Evolutionary conservation across 2,797 vertebrate species (phyloP).

Genomic region (Xerus rutilus): DNA sequence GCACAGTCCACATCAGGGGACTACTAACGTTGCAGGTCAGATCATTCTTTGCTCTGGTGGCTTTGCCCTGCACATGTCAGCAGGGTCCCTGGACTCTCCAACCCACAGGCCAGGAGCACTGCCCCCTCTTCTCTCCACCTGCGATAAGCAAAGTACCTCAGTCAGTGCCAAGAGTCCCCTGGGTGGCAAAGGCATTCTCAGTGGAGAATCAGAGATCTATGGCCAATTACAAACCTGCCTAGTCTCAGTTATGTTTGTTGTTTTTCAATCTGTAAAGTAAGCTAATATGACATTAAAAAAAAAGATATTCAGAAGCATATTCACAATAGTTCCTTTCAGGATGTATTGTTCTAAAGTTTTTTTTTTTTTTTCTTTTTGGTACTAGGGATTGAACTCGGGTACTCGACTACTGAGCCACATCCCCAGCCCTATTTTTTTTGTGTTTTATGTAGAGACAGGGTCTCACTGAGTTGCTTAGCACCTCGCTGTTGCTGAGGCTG

Average conservation of each 20-base stretch:
- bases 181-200: neutral
- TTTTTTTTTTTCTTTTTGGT: neutral
- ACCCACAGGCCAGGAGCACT: neutral
- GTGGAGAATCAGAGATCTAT: neutral
- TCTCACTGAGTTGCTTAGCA: too few species aligned
- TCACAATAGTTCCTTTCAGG: neutral
- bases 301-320: neutral
- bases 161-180: too few species aligned
- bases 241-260: neutral
- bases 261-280: neutral
- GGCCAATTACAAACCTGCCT: neutral
- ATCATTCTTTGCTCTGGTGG: accelerated
- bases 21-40: neutral
- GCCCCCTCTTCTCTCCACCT: accelerated
- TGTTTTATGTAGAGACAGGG: too few species aligned
- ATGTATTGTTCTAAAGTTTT: neutral
- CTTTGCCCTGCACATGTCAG: neutral
- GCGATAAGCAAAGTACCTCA: neutral
- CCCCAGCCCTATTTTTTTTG: too few species aligned
- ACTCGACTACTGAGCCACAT: too few species aligned
- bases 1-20: accelerated
- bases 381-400: neutral
- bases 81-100: neutral
- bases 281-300: neutral
- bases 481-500: too few species aligned